Evolutionary conservation across 1,140 invertebrate genomes (phyloP), one percentile per base, ranked within the genome.

Genomic region (Wasmannia auropunctata): DNA sequence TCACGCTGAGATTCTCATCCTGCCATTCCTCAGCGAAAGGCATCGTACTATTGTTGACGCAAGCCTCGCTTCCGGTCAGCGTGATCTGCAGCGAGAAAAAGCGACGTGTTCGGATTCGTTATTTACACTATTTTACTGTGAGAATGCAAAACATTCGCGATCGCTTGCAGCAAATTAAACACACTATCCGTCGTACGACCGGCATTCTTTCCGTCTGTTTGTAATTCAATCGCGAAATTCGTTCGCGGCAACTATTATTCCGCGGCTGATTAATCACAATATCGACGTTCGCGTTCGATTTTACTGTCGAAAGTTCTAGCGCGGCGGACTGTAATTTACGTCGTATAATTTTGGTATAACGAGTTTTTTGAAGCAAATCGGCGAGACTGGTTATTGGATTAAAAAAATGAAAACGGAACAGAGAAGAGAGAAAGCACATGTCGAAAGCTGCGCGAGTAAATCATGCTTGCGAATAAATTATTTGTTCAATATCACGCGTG

Each of bases 1-100:
- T 88, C 58, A 92, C 90, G 51, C 89, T 92, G 34, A 91, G 92
- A 91, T 94, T 93, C 19, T 74, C 25, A 70, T 91, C 88, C 3
- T 75, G 74, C 89, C 86, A 89, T 79, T 93, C 88, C 31, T 85
- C 22, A 37, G 81, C 28, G 62, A 43, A 28, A 2, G 56, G 67
- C 43, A 58, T 83, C 22, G 86, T 88, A 63, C 85, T 90, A 86
- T 89, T 93, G 89, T 92, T 94, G 49, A 77, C 51, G 87, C 94
- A 94, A 28, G 88, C 86, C 34, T 92, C 88, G 19, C 86, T 90
- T 31, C 83, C 89, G 46, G 92, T 90, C 19, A 94, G 62, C 34
- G 92, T 93, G 22, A 93, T 74, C 93, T 94, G 86, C 37, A 81
- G 37, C 16, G 28, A 31, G n/a, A 40, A 40, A 54, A 19, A 83